Percentiles rank a stretch among this genome's conserved stretches.
Conservation (phyloP, 2,888 invertebrate species). For the Iphiclides podalirius region DNA sequence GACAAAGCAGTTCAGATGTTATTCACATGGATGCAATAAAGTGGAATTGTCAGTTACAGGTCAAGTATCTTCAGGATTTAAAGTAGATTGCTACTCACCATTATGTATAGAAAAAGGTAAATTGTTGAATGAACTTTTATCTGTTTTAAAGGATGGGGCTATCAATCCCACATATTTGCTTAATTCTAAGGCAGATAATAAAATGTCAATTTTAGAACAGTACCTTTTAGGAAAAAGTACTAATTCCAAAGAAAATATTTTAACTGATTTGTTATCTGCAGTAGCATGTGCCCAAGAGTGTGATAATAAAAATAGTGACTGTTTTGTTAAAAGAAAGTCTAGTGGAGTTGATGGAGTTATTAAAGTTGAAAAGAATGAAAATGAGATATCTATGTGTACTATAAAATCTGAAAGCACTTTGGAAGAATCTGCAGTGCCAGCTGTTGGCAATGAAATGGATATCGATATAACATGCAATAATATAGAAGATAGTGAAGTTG, state of each 20-base stretch:
- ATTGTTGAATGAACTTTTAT: conserved; percentile 84
- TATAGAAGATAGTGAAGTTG: conserved; percentile 68
- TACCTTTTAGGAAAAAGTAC: conserved; percentile 81
- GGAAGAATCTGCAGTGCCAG: conserved; percentile 73
- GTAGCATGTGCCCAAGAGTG: conserved; percentile 82
- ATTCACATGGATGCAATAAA: conserved; percentile 84
- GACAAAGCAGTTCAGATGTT: conserved; percentile 87
- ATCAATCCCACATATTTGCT: conserved; percentile 65
- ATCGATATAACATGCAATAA: conserved; percentile 67
- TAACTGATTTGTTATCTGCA: conserved; percentile 81
- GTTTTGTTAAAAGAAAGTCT: conserved; percentile 68
- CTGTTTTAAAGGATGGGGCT: conserved; percentile 81
- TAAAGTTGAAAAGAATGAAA: conserved; percentile 55
- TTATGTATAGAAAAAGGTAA: conserved; percentile 87
- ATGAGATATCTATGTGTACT: conserved; percentile 41
- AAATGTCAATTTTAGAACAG: conserved; percentile 85
- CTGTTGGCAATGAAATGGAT: conserved; percentile 75
- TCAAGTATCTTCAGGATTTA: conserved; percentile 61
- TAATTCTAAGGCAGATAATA: conserved; percentile 69
- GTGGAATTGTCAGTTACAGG: conserved; percentile 72
- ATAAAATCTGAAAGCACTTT: conserved; percentile 79
- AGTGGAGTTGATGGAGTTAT: conserved; percentile 50
- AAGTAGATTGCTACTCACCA: conserved; percentile 88
- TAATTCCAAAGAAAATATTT: conserved; percentile 76
- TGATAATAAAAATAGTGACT: conserved; percentile 73